Base-by-base conservation (phyloP, 1,140 invertebrate genomes). In the Gryllus bimaculatus region DNA sequence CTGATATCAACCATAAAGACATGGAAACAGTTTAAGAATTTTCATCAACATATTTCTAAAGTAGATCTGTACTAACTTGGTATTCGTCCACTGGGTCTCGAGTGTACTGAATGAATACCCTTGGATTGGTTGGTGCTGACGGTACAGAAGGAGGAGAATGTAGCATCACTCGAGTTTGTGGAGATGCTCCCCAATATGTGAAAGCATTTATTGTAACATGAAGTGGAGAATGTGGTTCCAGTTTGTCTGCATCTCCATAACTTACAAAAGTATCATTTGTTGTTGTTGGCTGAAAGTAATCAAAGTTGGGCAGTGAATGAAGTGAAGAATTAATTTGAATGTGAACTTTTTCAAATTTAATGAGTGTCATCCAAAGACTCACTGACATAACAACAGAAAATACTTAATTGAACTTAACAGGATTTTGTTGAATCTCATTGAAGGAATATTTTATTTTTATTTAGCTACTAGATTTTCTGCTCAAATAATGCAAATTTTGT, bases 161-260 rank as follows among this genome's bases (percentile, higher is more conserved):
- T 0, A 93, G 81, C 39, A 85, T 84, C 0, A 88, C 86, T 7
- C 88, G 88, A 0, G 91, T 90, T 47, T 88, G 87, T 10, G 87
- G 85, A 0, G 94, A 92, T 8, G 91, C 89, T 48, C 93, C 92
- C 95, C 95, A 97, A 81, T 92, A 93, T 0, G 95, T 96, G 81
- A 92, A 93, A 0, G 95, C 92, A 77, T 92, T 90, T 4, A 97
- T 88, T 0, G 90, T 90, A 8, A 96, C 88, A 54, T 90, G 90
- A 8, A 96, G 82, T 10, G 86, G 83, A 2, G 91, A 90, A 84
- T 92, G 94, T 0, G 94, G 92, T 8, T 89, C 82, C 77, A 94
- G 86, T 20, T 84, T 82, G 82, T 87, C 85, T 0, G 86, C 85
- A 81, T 85, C 86, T n/a, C 87, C 85, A 79, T 87, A 87, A 0